These are phyloP conservation scores for Haemorhous mexicanus DNA, from an alignment of 2,113 vertebrate species.

Conservation along the genomic window DNA sequence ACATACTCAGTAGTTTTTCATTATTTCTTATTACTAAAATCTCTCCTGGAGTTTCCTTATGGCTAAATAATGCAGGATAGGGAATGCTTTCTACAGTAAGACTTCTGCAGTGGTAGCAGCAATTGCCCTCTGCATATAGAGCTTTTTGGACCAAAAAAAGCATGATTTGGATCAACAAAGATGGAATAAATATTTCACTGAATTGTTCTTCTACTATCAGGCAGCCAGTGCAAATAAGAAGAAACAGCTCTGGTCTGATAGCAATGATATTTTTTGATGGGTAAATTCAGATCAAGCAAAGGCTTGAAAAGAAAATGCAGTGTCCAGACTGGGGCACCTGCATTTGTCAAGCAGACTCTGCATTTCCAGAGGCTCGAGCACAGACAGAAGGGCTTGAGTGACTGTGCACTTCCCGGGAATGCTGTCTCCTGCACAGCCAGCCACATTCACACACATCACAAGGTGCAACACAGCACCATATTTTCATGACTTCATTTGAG, in stretches of 20 bases:
- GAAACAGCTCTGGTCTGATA: not conserved
- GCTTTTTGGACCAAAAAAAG: not conserved
- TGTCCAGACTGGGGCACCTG: not conserved
- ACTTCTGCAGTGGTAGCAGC: not conserved
- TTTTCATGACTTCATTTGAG: slow-evolving; percentile 37
- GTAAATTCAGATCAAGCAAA: not conserved
- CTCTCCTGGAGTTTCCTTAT: not conserved
- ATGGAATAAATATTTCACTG: not conserved
- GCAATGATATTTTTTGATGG: not conserved
- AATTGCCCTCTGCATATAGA: not conserved
- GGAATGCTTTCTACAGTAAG: not conserved
- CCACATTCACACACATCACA: not conserved
- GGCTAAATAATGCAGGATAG: not conserved
- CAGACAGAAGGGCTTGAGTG: not conserved
- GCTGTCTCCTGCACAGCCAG: not conserved
- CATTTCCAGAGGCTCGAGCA: not conserved
- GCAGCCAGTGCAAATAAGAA: not conserved
- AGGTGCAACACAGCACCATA: not conserved
- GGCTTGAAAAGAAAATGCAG: not conserved
- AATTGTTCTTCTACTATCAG: not conserved
- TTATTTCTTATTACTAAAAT: not conserved
- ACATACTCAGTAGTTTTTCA: not conserved
- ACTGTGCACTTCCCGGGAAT: not conserved
- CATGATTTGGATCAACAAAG: not conserved
- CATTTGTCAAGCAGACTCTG: not conserved